Conservation (phyloP, 2,888 invertebrate genomes). For the Tiphia femorata region DNA sequence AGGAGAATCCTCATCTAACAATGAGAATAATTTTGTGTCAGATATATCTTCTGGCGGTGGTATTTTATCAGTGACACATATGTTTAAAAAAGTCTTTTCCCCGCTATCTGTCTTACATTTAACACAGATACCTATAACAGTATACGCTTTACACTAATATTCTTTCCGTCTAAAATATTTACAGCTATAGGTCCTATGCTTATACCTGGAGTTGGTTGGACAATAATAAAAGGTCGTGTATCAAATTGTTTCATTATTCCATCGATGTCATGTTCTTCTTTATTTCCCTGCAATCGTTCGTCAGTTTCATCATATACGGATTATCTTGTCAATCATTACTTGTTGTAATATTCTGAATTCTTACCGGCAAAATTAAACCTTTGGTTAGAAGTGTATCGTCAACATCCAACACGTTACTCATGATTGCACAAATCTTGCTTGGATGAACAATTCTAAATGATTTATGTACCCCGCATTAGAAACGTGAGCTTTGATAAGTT, state of each 20-base stretch:
- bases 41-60: slow-evolving; percentile 80
- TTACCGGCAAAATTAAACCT: slow-evolving; percentile 69
- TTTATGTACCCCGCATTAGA: no score
- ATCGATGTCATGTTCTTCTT: slow-evolving; percentile 74
- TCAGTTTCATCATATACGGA: not conserved
- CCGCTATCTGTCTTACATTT: slow-evolving; percentile 78
- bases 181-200: not conserved
- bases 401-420: slow-evolving; percentile 72
- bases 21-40: slow-evolving; percentile 55
- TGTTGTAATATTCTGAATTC: slow-evolving; percentile 11
- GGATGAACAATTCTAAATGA: no score
- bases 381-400: slow-evolving; percentile 75
- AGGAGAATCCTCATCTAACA: slow-evolving; percentile 76
- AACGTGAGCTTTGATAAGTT: no score
- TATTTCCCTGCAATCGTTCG: slow-evolving; percentile 68
- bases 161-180: not conserved
- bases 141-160: not conserved
- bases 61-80: slow-evolving; percentile 84
- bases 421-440: no score
- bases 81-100: slow-evolving; percentile 85
- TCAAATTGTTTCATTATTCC: slow-evolving; percentile 72
- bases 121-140: slow-evolving; percentile 79
- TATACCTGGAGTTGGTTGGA: slow-evolving; percentile 81
- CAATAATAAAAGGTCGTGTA: slow-evolving; percentile 71
- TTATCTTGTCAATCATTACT: not conserved